phyloP scores from a whole-genome alignment of 2,113 vertebrate genomes.

The Aegithalos caudatus region DNA sequence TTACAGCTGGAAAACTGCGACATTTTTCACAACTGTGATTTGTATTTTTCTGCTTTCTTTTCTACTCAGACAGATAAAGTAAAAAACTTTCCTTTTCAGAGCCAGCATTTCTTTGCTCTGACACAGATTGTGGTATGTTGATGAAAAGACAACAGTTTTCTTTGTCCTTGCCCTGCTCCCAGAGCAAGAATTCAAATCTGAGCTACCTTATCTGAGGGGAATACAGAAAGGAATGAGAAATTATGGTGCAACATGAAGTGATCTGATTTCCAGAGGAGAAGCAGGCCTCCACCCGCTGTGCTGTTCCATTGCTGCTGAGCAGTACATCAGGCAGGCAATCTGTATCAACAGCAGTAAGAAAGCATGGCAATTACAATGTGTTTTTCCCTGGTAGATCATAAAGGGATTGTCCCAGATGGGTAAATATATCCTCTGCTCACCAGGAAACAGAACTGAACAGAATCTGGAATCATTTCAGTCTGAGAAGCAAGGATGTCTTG shows the following conservation, averaged over 20 bases:
- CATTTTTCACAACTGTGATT: not conserved
- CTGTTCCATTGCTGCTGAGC: not conserved
- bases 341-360: not conserved
- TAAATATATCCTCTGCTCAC: not conserved
- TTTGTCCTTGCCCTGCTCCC: not conserved
- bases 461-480: not conserved
- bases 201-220: not conserved
- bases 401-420: not conserved
- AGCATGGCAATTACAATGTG: not conserved
- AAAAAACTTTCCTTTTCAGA: not conserved
- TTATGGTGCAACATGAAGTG: not conserved
- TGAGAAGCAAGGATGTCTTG: not conserved
- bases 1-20: not conserved
- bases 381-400: not conserved
- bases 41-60: not conserved
- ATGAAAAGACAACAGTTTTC: not conserved
- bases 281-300: not conserved
- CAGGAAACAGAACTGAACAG: not conserved
- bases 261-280: not conserved
- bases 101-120: not conserved
- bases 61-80: not conserved
- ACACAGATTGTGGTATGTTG: not conserved
- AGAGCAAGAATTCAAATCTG: not conserved
- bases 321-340: not conserved
- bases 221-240: not conserved